Base-by-base conservation (phyloP, 2,797 vertebrate species). In the Heliangelus exortis region DNA sequence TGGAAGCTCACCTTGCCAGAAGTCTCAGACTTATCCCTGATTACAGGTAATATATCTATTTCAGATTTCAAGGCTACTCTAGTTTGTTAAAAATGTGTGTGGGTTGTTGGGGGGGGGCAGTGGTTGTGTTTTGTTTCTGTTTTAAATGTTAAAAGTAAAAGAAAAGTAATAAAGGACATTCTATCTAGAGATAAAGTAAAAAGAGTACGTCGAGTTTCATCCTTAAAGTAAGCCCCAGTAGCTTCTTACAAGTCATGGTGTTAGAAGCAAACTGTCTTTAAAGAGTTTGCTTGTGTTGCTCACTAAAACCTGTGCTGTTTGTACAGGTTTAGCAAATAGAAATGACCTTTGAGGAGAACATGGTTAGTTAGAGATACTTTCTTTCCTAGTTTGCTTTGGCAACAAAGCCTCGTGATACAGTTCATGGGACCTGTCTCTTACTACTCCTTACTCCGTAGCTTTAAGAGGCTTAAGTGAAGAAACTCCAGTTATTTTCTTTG, bases 31-130 rank as follows among this genome's bases (percentile, higher is more conserved):
- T 97, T 19, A 72, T 99, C 47, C 97, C 99, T 7, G 97, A 96
- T 71, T 99, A 98, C 97, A 99, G 99, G 99, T 99, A 97, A 97
- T 66, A 43, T 3, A 57, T 72, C 12, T 65, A 10, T 67, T 71
- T 84, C 18, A 29, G 16, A 31, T 89, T 36, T 72, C 34, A 82
- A 39, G 76, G 45, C 36, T 84, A 11, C 1, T 28, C 21, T 17
- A 0, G 53, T 55, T 75, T 45, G 36, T 76, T 88, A 10, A 82
- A 81, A 83, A 71, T n/a, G 9, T 6, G 26, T 57, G 39, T 4
- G 8, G 13, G 18, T 17, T n/a, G 28, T 33, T 36, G 50, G 25
- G 10, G 4, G 5, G 50, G 25, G 10, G 4, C 5, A 16, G 17
- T 6, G 12, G 26, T 33, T 63, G 2, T 1, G 51, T 43, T 43